Conservation (phyloP, 2,797 vertebrate species). For the Anolis apletophallus region DNA sequence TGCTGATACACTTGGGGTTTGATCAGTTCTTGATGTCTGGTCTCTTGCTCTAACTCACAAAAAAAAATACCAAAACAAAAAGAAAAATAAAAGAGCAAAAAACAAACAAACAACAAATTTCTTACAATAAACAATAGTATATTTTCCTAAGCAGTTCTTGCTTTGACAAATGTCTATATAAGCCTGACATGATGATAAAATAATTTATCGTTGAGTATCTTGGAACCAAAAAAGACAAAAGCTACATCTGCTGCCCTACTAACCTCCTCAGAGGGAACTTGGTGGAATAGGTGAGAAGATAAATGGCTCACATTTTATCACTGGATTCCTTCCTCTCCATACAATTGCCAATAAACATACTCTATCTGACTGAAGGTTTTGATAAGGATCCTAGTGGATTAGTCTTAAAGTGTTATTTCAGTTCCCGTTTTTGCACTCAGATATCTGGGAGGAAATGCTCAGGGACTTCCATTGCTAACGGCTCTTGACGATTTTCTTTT, state of each 20-base stretch:
- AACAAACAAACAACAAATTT: neutral
- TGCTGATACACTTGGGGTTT: neutral
- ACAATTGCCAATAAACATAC: conserved; percentile 71
- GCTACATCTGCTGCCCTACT: conserved; percentile 49
- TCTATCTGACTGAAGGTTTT: conserved; percentile 59
- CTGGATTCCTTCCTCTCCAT: conserved; percentile 63
- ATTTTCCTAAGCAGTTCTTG: conserved; percentile 44
- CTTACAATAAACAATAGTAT: conserved; percentile 39
- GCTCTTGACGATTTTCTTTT: neutral
- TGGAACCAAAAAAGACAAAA: conserved; percentile 57
- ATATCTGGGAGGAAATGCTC: neutral
- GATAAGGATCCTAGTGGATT: neutral
- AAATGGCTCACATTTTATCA: conserved; percentile 70
- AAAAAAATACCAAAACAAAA: conserved; percentile 18
- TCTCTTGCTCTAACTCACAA: conserved; percentile 43
- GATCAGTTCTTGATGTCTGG: neutral
- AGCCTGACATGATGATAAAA: conserved; percentile 54
- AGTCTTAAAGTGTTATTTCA: conserved; percentile 25
- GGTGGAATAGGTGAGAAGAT: conserved; percentile 64
- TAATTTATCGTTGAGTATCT: conserved; percentile 55
- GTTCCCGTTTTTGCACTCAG: neutral
- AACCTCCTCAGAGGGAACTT: conserved; percentile 66
- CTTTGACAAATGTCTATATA: conserved; percentile 57
- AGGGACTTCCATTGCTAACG: neutral
- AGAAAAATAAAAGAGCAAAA: neutral